Base-by-base conservation (phyloP, 2,888 invertebrate genomes). In the Pimpla rufipes region DNA sequence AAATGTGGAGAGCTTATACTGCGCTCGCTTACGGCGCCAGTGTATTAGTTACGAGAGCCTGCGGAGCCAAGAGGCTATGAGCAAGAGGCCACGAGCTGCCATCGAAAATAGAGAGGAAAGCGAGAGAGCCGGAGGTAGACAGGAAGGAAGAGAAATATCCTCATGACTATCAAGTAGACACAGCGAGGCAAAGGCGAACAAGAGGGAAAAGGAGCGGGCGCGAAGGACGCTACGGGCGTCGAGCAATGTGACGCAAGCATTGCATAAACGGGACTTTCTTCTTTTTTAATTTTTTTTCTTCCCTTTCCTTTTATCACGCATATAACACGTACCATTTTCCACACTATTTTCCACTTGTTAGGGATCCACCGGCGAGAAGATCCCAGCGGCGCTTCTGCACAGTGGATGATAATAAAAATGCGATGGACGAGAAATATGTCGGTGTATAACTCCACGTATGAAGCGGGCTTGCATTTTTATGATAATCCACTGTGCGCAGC, bases 101-200 rank as follows among this genome's bases (percentile, higher is more conserved):
- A 55, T 64, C 50, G 52, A 18, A n/a, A 74, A 59, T 4, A 66
- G 23, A 40, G 23, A 40, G 40, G 5, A 18, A 18, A 52, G 18
- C 0, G 18, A 52, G 6, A 21, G 2, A 8, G 18, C 1, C 3
- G 21, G 11, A 2, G 11, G 11, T 7, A 74, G 45, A 37, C 6
- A 50, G 50, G 42, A 16, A 37, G 21, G 64, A 21, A 40, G 47
- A 68, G 74, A 75, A 81, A 83, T 74, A 80, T 77, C 71, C 55
- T 67, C 71, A 68, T 78, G 78, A 84, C 62, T 81, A 78, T 57
- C 47, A 81, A 85, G 64, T 66, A 40, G 68, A 68, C 42, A 1
- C 42, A 1, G 13, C 21, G 59, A 42, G 55, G 16, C 62, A 47
- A 18, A 18, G 16, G 47, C 23, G 59, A 40, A 68, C 29, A 50